These are phyloP conservation scores for Gymnoscopelus braueri DNA, from an alignment of 2,797 vertebrate genomes.

Conservation along the genomic window DNA sequence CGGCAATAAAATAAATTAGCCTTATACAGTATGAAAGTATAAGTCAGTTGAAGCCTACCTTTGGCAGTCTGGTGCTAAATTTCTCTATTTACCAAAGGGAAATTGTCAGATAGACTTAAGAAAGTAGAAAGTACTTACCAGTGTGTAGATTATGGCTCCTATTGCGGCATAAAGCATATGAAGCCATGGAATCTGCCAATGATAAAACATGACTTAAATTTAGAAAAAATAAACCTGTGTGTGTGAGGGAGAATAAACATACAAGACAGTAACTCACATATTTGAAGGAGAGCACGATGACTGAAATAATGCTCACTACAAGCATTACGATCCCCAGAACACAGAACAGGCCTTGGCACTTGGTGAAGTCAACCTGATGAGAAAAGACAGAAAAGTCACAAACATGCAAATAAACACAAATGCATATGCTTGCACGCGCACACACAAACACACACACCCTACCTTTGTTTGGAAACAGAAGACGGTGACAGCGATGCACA, in stretches of 20 bases:
- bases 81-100: not conserved
- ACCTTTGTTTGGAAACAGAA: conserved; percentile 99
- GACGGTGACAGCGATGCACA: conserved; percentile 91
- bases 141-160: conserved; percentile 91
- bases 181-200: conserved; percentile 88
- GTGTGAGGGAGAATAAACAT: too few species aligned
- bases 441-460: conserved; percentile 45
- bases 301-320: conserved; percentile 90
- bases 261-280: conserved; percentile 82
- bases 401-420: not conserved
- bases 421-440: not conserved
- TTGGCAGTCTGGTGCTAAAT: too few species aligned
- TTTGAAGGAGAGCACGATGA: conserved; percentile 92
- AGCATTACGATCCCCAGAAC: conserved; percentile 92
- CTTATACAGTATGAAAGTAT: too few species aligned
- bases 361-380: conserved; percentile 94
- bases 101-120: not conserved
- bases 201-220: conserved; percentile 16
- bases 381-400: conserved; percentile 12
- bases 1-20: too few species aligned
- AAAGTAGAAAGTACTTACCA: conserved; percentile 81
- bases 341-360: conserved; percentile 91
- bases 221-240: not conserved
- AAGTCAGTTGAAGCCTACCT: too few species aligned
- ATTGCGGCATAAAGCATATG: conserved; percentile 94